Evolutionary conservation across 2,797 vertebrate genomes (phyloP).

Genomic region (Cossypha dichroa): DNA sequence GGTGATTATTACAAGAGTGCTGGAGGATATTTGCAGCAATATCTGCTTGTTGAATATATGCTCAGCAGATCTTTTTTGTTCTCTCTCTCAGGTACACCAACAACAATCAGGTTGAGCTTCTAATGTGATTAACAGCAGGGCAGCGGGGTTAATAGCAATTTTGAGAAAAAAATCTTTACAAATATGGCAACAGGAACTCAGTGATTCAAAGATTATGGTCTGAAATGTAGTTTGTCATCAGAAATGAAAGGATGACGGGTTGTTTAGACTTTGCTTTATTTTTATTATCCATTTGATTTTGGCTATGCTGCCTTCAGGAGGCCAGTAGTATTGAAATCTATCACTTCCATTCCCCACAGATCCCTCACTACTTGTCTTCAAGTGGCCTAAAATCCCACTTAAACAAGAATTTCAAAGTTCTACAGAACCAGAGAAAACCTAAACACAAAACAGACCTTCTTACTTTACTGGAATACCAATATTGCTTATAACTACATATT

Average conservation of each 20-base stretch:
- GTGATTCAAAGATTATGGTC: not conserved
- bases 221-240: not conserved
- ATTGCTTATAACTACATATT: slow-evolving; percentile 28
- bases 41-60: not conserved
- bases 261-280: not conserved
- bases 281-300: not conserved
- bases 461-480: not conserved
- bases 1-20: not conserved
- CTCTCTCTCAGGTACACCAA: not conserved
- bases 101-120: not conserved
- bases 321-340: not conserved
- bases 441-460: not conserved
- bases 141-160: not conserved
- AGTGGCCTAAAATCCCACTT: not conserved
- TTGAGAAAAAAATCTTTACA: not conserved
- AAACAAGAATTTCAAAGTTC: not conserved
- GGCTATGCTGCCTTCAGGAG: not conserved
- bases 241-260: not conserved
- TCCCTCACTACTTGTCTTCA: not conserved
- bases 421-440: not conserved
- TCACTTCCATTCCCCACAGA: not conserved
- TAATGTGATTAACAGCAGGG: not conserved
- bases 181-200: not conserved
- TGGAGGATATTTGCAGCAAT: not conserved
- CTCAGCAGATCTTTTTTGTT: not conserved